Conservation (phyloP, 2,797 vertebrate genomes). For the Bovichtus diacanthus region DNA sequence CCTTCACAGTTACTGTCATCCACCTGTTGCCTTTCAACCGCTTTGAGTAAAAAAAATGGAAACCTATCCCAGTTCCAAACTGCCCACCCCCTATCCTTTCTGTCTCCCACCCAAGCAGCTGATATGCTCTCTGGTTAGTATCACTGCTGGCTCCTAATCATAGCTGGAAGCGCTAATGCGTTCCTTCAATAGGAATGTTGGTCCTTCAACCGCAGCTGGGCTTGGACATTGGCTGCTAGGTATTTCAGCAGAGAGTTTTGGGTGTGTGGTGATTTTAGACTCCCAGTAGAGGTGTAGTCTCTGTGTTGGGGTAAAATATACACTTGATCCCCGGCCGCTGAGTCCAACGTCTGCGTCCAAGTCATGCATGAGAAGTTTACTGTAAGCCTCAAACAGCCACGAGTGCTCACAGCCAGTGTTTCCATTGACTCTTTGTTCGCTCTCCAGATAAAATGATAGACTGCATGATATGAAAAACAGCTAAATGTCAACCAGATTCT, state of each 20-base stretch:
- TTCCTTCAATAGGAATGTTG: constrained; percentile 73
- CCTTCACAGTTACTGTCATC: constrained; percentile 19
- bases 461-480: constrained; percentile 12
- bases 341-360: constrained; percentile 56
- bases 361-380: constrained; percentile 58
- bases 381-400: constrained; percentile 17
- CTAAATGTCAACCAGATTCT: constrained; percentile 18
- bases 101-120: constrained; percentile 53
- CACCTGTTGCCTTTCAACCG: constrained; percentile 54
- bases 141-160: constrained; percentile 70
- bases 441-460: constrained; percentile 24
- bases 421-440: background rate
- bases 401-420: background rate
- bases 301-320: constrained; percentile 66
- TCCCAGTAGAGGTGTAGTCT: constrained; percentile 46
- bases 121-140: constrained; percentile 71
- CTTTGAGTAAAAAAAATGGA: constrained; percentile 12
- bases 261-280: constrained; percentile 56
- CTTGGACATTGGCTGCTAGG: constrained; percentile 44
- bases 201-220: constrained; percentile 61
- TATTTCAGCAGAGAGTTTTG: constrained; percentile 52
- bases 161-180: constrained; percentile 69
- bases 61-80: constrained; percentile 21
- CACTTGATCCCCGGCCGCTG: constrained; percentile 46
- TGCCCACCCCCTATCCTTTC: constrained; percentile 20